phyloP scores from a whole-genome alignment of 2,113 vertebrate species.

The Alexandromys fortis region DNA sequence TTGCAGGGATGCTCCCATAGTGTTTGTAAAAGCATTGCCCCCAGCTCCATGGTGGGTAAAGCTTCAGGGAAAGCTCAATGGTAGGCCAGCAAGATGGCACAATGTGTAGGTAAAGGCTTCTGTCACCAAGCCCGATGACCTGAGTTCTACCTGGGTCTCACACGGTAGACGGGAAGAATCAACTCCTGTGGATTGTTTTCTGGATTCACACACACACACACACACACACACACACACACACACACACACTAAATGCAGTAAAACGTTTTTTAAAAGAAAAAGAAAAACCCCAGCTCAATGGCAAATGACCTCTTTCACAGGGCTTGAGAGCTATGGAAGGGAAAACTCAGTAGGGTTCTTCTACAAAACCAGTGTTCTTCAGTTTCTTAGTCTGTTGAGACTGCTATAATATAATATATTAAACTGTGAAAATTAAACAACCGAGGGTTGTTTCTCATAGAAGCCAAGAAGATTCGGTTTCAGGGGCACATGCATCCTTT shows the following conservation, averaged over 20 bases:
- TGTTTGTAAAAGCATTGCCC: not conserved
- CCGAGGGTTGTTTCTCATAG: not conserved
- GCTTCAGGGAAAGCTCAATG: not conserved
- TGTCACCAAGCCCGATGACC: not conserved
- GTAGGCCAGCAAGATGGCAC: not conserved
- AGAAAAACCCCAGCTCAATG: not conserved
- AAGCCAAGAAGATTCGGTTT: not conserved
- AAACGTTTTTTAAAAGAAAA: not conserved
- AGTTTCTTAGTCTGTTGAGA: not conserved
- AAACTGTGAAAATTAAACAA: not conserved
- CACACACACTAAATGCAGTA: not conserved
- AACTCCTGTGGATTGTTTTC: too few relatives aligned
- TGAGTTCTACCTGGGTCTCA: not conserved
- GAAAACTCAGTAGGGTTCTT: not conserved
- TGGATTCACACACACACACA: not conserved
- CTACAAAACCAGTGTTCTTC: constrained; percentile 1
- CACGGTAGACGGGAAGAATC: too few relatives aligned
- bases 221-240: not conserved
- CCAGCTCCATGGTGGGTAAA: not conserved
- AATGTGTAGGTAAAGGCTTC: not conserved
- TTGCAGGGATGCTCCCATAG: not conserved
- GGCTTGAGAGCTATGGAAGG: not conserved
- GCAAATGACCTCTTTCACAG: not conserved
- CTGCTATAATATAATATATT: not conserved
- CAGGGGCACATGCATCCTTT: not conserved